Base-by-base conservation (phyloP, 2,797 vertebrate species). In the Vipera latastei region DNA sequence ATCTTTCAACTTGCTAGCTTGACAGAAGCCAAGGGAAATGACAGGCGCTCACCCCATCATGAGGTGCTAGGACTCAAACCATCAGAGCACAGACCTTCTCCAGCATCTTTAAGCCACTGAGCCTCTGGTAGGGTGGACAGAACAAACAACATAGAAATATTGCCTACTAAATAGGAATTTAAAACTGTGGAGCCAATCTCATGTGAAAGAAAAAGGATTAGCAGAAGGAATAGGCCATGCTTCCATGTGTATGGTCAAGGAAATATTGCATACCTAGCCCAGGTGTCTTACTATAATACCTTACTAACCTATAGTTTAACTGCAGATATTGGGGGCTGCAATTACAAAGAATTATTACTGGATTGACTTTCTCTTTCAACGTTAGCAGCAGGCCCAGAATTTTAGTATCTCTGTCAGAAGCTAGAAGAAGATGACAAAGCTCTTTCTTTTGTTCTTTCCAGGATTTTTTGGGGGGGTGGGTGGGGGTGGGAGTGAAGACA, bases 371-470 rank as follows among this genome's bases (percentile, higher is more conserved):
- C 38, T 57, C 85, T 28, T 38, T 65, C 89, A 53, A 59, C 25
- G 55, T 91, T 65, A 4, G 89, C 83, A 69, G 85, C 73, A 63
- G 91, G 48, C 55, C 56, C 56, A 12, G 20, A 78, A 92, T 92
- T 2, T 60, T 25, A 78, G 73, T 78, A 78, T 22, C n/a, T 11
- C 48, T 55, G 48, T 63, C 90, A 88, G 63, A 92, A 14, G 6
- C 44, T 53, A 16, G 57, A 92, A 89, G 56, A 53, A 48, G 26
- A 32, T 63, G 25, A 63, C 60, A 89, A 63, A 22, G 59, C 3
- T 91, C 51, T 14, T 9, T 56, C 7, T 51, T 1, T 78, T 59
- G 20, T 56, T 83, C 32, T 53, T 61, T 53, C 0, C 0, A 83
- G 53, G 51, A 61, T 89, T n/a, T 0, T 0, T 0, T 51, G 51